Base-by-base conservation (phyloP, 2,797 vertebrate species). In the Scleropages formosus region DNA sequence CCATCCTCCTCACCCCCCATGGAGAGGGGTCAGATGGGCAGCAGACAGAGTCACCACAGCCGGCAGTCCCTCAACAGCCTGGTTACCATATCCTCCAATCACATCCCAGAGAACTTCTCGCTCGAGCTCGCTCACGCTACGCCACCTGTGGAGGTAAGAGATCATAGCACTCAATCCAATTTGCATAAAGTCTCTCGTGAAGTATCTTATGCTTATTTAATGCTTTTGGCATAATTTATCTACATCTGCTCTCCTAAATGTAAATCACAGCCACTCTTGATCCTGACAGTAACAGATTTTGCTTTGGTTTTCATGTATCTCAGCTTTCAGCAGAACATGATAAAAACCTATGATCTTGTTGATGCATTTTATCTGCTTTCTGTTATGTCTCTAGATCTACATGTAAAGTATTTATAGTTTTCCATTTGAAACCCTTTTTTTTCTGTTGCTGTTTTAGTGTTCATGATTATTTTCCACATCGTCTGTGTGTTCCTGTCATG, bases 1-100 rank as follows among this genome's bases (percentile, higher is more conserved):
- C 96, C 96, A 0, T 94, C 96, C 0, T 93, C 96, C 0, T 98
- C 97, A 1, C 97, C 97, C 0, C 90, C 93, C 22, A 90, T 96
- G 62, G 97, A 97, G 67, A 91, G 95, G 80, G 95, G 93, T 9
- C 94, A 95, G 1, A 93, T 97, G 85, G 93, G 94, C 79, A 96
- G 95, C 86, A 86, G 95, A 27, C 95, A 96, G 89, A 98, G 94
- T 87, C 96, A 98, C 67, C 95, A 98, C 77, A 98, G 96, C 82
- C 95, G 95, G 78, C 97, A 99, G 72, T 98, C 97, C 0, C 94
- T 98, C 77, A 99, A 98, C 90, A 99, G 97, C 86, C 90, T 98
- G 80, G 96, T 98, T 81, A 98, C 97, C 75, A 98, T 98, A 84
- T 98, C 96, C 63, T 98, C 97, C 31, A 98, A 96, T 90, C 96